These are phyloP conservation scores for Gastracanthus pulcherrimus DNA, from an alignment of 2,888 invertebrate species.

Conservation along the genomic window DNA sequence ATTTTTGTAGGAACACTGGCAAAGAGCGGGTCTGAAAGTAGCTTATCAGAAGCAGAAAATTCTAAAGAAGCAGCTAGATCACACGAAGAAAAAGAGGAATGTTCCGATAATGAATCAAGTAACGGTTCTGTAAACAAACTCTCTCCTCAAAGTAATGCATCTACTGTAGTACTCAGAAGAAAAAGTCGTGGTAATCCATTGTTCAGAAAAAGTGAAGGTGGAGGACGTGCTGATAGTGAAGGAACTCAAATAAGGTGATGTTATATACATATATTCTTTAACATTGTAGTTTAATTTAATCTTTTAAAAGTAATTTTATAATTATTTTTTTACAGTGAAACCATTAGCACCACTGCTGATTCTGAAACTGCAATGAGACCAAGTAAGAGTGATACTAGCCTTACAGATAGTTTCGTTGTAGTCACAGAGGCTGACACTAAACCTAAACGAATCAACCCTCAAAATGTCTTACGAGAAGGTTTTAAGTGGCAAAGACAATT, in stretches of 20 bases:
- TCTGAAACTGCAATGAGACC: conserved; percentile 82
- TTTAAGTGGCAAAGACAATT: conserved; percentile 95
- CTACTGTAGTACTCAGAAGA: conserved; percentile 81
- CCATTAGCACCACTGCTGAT: conserved; percentile 65
- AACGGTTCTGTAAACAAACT: conserved; percentile 71
- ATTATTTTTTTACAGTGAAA: conserved; percentile 64
- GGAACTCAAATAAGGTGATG: conserved; percentile 72
- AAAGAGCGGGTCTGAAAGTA: conserved; percentile 94
- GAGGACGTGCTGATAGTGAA: conserved; percentile 74
- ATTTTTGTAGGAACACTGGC: conserved; percentile 78
- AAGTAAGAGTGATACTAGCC: conserved; percentile 94
- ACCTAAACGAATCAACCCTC: conserved; percentile 74
- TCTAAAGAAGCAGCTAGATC: conserved; percentile 85
- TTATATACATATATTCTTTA: neutral
- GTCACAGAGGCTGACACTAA: conserved; percentile 82
- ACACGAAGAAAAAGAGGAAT: conserved; percentile 86
- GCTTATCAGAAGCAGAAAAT: conserved; percentile 88
- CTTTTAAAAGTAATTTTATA: neutral
- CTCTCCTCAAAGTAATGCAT: conserved; percentile 70
- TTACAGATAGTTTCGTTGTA: conserved; percentile 93
- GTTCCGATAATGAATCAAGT: conserved; percentile 83
- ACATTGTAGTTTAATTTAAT: neutral
- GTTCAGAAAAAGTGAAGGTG: conserved; percentile 84
- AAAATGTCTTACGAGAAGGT: conserved; percentile 79
- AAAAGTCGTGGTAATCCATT: conserved; percentile 84